phyloP scores from a whole-genome alignment of 2,113 vertebrate genomes.

The Grammomys surdaster region DNA sequence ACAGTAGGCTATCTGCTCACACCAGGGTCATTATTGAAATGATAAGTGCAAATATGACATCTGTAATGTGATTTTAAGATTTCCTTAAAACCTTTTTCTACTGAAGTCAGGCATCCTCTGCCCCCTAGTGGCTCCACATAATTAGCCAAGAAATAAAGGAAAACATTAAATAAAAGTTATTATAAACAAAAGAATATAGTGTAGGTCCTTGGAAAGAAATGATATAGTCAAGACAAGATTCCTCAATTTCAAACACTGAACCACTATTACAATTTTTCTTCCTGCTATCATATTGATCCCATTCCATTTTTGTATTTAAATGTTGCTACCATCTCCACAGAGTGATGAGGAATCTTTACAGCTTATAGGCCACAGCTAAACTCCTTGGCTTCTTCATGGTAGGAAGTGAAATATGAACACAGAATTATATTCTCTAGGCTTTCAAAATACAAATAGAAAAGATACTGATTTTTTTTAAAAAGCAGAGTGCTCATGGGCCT shows the following conservation, averaged over 20 bases:
- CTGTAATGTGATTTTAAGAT: neutral
- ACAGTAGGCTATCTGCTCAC: neutral
- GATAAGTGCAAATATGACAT: neutral
- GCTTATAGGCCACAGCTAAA: neutral
- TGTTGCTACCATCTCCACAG: neutral
- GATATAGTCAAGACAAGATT: neutral
- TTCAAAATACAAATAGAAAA: constrained; percentile 54
- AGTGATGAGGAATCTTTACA: neutral
- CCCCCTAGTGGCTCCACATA: constrained; percentile 75
- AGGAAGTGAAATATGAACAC: neutral
- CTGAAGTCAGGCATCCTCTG: constrained; percentile 49
- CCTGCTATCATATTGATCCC: neutral
- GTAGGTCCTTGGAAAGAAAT: constrained; percentile 37
- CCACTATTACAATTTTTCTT: constrained; percentile 2
- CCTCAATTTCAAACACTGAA: constrained; percentile 14
- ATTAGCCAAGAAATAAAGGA: neutral
- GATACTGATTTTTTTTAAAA: constrained; percentile 1
- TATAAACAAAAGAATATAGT: constrained; percentile 49
- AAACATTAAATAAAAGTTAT: neutral
- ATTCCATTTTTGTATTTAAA: constrained; percentile 44
- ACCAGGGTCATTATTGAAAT: neutral
- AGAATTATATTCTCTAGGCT: constrained; percentile 4
- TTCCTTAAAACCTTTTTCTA: constrained; percentile 52
- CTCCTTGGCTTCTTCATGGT: constrained; percentile 26
- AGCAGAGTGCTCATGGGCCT: neutral